These are phyloP conservation scores for Mormyrops boulengeri DNA, from an alignment of 2,797 vertebrate genomes.

Conservation along the genomic window DNA sequence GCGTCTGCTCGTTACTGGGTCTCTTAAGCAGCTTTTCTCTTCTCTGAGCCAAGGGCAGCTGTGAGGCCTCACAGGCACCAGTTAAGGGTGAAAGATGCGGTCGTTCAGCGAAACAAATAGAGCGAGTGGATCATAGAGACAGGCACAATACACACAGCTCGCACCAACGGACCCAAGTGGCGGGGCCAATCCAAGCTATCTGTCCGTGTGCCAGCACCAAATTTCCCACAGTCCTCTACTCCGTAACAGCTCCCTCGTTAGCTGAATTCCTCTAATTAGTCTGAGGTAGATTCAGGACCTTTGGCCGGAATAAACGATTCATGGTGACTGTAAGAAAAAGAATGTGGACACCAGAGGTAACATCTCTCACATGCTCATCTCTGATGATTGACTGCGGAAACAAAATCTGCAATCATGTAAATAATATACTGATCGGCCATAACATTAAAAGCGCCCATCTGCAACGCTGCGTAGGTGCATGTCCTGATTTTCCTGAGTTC, in stretches of 20 bases:
- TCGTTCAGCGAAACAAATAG: background rate
- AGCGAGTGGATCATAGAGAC: background rate
- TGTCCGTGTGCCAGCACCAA: background rate
- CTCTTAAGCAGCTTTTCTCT: background rate
- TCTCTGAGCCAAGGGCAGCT: background rate
- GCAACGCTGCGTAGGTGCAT: background rate
- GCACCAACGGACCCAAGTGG: background rate
- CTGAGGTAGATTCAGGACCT: background rate
- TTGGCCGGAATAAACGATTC: background rate
- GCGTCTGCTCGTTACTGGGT: background rate
- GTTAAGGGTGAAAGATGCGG: background rate
- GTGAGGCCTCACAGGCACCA: background rate
- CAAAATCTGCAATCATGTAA: background rate
- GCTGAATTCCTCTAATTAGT: conserved; percentile 6
- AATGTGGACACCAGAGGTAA: background rate
- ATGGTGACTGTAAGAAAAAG: background rate
- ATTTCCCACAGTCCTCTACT: background rate
- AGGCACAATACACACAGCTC: background rate
- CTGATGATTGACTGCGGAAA: background rate
- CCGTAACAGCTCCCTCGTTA: conserved; percentile 8
- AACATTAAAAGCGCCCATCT: background rate
- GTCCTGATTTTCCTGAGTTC: background rate
- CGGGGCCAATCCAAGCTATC: background rate
- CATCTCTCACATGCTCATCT: background rate
- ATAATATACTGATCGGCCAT: background rate